Evolutionary conservation across 2,888 invertebrate genomes (phyloP).

Genomic region (Caenorhabditis sp.): DNA sequence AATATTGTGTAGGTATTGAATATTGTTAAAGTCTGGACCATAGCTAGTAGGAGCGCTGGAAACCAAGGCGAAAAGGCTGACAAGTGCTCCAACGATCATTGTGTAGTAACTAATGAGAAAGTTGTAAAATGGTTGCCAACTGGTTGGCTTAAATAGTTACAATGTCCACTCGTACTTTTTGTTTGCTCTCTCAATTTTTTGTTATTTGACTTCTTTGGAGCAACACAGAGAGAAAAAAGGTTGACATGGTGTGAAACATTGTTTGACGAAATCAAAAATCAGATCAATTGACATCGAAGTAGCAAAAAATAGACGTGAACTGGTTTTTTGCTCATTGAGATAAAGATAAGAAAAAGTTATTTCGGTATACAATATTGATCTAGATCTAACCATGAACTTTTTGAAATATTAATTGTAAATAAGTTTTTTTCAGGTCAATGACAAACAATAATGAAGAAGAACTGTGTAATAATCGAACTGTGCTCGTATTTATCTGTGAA

Average conservation of each 20-base stretch:
- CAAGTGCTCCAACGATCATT: background rate
- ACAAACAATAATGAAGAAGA: too few species aligned
- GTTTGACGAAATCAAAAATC: constrained; percentile 13
- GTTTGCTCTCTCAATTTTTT: constrained; percentile 23
- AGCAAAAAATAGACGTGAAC: background rate
- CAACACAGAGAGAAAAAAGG: constrained; percentile 15
- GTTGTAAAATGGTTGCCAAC: background rate
- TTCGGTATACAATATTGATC: too few species aligned
- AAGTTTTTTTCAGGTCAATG: too few species aligned
- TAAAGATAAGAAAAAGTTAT: background rate
- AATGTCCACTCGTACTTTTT: constrained; percentile 31
- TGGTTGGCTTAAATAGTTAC: constrained; percentile 8
- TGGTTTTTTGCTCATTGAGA: background rate
- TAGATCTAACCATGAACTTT: too few species aligned
- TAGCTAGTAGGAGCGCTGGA: background rate
- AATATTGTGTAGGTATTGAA: constrained; percentile 32
- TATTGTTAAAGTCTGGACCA: constrained; percentile 30
- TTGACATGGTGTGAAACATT: background rate
- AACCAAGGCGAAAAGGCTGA: background rate
- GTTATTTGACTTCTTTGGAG: constrained; percentile 22
- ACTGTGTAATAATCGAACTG: too few species aligned
- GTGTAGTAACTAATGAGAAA: too few species aligned
- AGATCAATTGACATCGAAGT: too few species aligned
- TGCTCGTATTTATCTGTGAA: too few species aligned
- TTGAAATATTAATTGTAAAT: too few species aligned